Evolutionary conservation across 2,888 invertebrate genomes (phyloP), one percentile per base, ranked within the genome.

Genomic region (Choreutis nemorana): DNA sequence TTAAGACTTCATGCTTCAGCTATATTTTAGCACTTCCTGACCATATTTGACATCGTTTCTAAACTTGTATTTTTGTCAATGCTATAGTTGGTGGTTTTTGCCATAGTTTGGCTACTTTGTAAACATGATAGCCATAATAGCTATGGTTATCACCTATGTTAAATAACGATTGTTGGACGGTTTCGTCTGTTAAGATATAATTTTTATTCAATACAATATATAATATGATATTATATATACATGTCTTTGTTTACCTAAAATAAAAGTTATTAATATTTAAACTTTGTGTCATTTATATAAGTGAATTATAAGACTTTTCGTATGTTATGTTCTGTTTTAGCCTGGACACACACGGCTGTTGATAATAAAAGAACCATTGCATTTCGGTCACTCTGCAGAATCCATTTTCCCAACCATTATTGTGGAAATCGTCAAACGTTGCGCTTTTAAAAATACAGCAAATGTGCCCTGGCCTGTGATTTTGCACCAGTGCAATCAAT

Each of bases 191-290:
- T 70, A 68, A 64, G 64, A 59, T 58, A 62, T 66, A 63, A 63
- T 64, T 68, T 18, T 64, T 70, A 66, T 72, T 57, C 65, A 64
- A 50, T 62, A 58, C n/a, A 48, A 62, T 57, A 63, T 62, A 67
- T 61, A 54, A 55, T 55, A 56, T 56, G 53, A 42, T 35, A 54
- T 48, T 55, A 60, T 61, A 59, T 60, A 67, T 65, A 68, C 60
- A 70, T 64, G 58, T 66, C 65, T 70, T 73, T 73, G 71, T 71
- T 68, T 72, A 66, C 63, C 68, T 63, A 68, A 72, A 73, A 72
- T 71, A 68, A 73, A 73, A 71, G 68, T 72, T 73, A 72, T 73
- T 73, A 66, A 68, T 62, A 70, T 66, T 59, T 51, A 36, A 34
- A 20, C 13, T 24, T 33, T 32, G 31, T 44, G 44, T 42, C 36